phyloP scores from a whole-genome alignment of 2,113 vertebrate genomes.

The Morone saxatilis region DNA sequence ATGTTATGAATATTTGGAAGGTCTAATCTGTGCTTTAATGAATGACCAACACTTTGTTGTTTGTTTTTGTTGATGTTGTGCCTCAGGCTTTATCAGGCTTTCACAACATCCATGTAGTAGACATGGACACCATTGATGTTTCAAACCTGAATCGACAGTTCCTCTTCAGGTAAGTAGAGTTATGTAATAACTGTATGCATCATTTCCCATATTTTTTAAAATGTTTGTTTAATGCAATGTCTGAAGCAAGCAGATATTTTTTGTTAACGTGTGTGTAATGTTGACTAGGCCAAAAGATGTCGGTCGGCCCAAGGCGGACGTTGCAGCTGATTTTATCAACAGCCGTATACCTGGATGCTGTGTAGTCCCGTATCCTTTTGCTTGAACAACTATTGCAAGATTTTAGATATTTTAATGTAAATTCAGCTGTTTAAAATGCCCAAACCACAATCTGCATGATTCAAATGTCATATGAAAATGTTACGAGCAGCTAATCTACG shows the following conservation, averaged over 20 bases:
- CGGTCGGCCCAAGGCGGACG: conserved; percentile 92
- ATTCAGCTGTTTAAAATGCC: background rate
- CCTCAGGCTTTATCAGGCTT: conserved; percentile 92
- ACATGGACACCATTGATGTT: conserved; percentile 96
- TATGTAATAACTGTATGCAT: background rate
- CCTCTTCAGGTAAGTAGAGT: conserved; percentile 90
- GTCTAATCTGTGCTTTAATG: background rate
- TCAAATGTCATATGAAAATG: background rate
- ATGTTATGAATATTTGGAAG: background rate
- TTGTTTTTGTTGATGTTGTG: conserved; percentile 33
- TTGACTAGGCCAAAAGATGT: conserved; percentile 90
- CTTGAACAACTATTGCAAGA: background rate
- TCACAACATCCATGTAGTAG: conserved; percentile 92
- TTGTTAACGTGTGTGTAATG: conserved; percentile 25
- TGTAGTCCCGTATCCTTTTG: conserved; percentile 93
- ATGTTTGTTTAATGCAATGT: background rate
- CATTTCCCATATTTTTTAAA: background rate
- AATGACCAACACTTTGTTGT: background rate
- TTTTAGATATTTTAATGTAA: background rate
- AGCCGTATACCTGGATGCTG: conserved; percentile 89
- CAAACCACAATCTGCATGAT: background rate
- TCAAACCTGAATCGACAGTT: conserved; percentile 96
- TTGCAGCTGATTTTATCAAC: conserved; percentile 95
- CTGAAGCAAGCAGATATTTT: background rate
- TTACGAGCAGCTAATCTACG: background rate